Evolutionary conservation across 2,888 invertebrate species (phyloP), one percentile per base, ranked within the genome.

Genomic region (Mycogona germanica): DNA sequence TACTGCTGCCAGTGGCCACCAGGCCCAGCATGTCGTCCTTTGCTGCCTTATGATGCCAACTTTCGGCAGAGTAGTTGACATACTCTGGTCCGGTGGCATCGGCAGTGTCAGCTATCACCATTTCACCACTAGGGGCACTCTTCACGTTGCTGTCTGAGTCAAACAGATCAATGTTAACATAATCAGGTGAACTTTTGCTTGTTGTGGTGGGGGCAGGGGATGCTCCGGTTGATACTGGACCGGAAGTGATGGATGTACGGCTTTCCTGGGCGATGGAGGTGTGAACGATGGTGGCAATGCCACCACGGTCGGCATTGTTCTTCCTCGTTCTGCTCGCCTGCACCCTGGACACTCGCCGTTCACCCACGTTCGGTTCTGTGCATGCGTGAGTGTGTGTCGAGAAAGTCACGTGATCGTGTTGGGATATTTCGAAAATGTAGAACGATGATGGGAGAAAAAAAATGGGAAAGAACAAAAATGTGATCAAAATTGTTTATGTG

Each of bases 161-260:
- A 2, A 56, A 28, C 32, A 55, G 53, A 14, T 53, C 56, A 25
- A 61, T 59, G 49, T 61, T 61, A 17, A 61, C 61, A 44, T 61
- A 61, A 52, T 61, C 61, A n/a, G 58, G 59, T 3, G 59, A 32
- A n/a, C 23, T 26, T 42, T 32, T 30, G 30, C 21, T 47, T 32
- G 32, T 35, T 19, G 28, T 23, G 2, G 29, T 57, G 21, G 57
- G 50, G 17, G 59, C 32, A n/a, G 32, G 19, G 25, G 19, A 32
- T n/a, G 48, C 26, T 17, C 4, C 14, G 41, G 7, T 12, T n/a
- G n/a, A 9, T 9, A 12, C 35, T 7, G 47, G 32, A 32, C 23
- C n/a, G 12, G 47, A 19, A n/a, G n/a, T n/a, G n/a, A n/a, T n/a
- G n/a, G n/a, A n/a, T n/a, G n/a, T n/a, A n/a, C n/a, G n/a, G n/a